Conservation (phyloP, 2,888 invertebrate genomes). For the Auanema freiburgensis region DNA sequence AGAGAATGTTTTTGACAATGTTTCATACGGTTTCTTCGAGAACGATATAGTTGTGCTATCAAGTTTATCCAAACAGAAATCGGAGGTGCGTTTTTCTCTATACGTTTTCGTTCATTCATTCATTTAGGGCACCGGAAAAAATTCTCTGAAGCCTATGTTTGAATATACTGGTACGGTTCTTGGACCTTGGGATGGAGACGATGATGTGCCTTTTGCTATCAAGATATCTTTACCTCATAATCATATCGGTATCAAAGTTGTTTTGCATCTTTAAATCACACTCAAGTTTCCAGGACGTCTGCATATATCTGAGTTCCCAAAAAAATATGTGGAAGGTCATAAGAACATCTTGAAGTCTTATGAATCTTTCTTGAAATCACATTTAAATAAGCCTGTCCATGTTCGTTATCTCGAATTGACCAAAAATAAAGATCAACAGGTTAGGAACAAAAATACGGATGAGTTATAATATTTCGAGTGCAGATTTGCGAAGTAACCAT, state of each 20-base stretch:
- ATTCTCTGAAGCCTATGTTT: neutral
- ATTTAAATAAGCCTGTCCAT: slow-evolving; percentile 24
- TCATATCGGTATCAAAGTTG: slow-evolving; percentile 5
- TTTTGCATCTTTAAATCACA: too few relatives aligned
- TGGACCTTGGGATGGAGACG: slow-evolving; percentile 12
- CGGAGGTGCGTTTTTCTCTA: too few relatives aligned
- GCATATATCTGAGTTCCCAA: slow-evolving; percentile 40
- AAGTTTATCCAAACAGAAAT: too few relatives aligned
- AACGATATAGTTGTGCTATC: too few relatives aligned
- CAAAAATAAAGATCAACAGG: slow-evolving; percentile 10
- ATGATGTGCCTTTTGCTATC: neutral
- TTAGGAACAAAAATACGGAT: slow-evolving; percentile 1
- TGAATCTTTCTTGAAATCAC: slow-evolving; percentile 27
- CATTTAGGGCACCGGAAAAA: neutral
- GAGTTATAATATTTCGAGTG: slow-evolving; percentile 12
- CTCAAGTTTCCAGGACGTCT: slow-evolving; percentile 25
- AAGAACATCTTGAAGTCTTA: slow-evolving; percentile 18
- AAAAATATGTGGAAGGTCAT: slow-evolving; percentile 4
- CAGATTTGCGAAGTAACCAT: slow-evolving; percentile 34
- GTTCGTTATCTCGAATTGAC: slow-evolving; percentile 30
- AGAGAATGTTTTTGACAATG: too few relatives aligned
- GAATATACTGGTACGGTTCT: slow-evolving; percentile 11
- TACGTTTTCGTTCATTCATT: too few relatives aligned
- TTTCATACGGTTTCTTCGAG: too few relatives aligned
- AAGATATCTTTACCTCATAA: slow-evolving; percentile 15